Evolutionary conservation across 2,888 invertebrate genomes (phyloP), one percentile per base, ranked within the genome.

Genomic region (Acleris laterana): DNA sequence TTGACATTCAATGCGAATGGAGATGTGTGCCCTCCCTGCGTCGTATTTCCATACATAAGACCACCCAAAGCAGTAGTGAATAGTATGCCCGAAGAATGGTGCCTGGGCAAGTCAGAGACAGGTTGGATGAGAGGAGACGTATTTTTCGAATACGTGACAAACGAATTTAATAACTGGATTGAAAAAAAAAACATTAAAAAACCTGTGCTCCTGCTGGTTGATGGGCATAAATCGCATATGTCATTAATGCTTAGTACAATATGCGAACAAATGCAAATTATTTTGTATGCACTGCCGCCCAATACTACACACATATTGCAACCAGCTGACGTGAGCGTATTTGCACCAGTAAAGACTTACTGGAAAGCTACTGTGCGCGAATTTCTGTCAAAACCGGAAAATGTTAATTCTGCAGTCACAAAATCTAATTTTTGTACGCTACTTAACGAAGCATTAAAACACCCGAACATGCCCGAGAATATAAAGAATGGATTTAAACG

Each of bases 251-350:
- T 60, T 3, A 60, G 60, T 32, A 32, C 25, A 2, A n/a, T 60
- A 42, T 60, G 60, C 50, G 60, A 60, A 32, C 3, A 48, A 48
- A 7, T 62, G 2, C 19, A 49, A 32, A 75, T 76, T 19, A 74
- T 74, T 63, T 68, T 74, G 25, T 74, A 75, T 60, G 75, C 74
- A 6, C 62, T 77, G 19, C 75, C 73, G 3, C 72, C 77, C 1
- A 77, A 78, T 62, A 72, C 75, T 5, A 79, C 74, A 9, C 76
- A 77, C 22, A 73, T 75, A 13, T 42, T 74, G 13, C 76, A 76
- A 58, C 76, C 76, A 57, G 76, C 73, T 49, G 74, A 74, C 48
- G 76, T 22, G 22, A 22, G 22, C 13, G 60, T 63, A 5, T 60
- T 51, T 42, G 44, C 32, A 28, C 61, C 61, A 52, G 5, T 61